Conservation (phyloP, 2,113 vertebrate species). For the Haemorhous mexicanus region DNA sequence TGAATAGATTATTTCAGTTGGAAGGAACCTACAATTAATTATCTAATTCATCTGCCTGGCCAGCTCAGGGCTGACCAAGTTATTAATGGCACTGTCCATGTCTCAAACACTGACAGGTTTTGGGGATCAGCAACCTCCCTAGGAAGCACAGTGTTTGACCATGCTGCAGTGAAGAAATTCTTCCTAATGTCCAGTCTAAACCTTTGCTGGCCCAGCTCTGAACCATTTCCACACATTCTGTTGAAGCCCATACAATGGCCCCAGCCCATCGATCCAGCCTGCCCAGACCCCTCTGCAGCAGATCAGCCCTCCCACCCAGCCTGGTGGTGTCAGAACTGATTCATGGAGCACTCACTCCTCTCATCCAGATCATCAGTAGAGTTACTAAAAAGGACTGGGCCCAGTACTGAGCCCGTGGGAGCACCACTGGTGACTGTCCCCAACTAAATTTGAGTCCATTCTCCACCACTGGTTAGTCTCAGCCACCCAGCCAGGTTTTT, state of each 20-base stretch:
- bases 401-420: not conserved
- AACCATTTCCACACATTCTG: not conserved
- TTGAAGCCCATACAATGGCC: not conserved
- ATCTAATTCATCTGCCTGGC: not conserved
- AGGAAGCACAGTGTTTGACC: not conserved
- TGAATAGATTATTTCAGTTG: not conserved
- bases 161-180: not conserved
- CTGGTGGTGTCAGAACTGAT: not conserved
- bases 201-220: not conserved
- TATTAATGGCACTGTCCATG: not conserved
- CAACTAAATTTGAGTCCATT: not conserved
- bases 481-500: not conserved
- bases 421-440: accelerated
- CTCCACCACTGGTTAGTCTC: too few relatives aligned
- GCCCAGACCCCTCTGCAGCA: not conserved
- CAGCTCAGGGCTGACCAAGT: not conserved
- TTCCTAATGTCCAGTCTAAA: not conserved
- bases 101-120: not conserved
- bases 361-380: not conserved
- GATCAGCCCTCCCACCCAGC: not conserved
- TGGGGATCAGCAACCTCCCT: not conserved
- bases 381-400: not conserved
- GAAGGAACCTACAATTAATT: not conserved
- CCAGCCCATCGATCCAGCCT: not conserved
- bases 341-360: not conserved